Conservation (phyloP, 2,888 invertebrate genomes). For the Sarcophaga variegata region DNA sequence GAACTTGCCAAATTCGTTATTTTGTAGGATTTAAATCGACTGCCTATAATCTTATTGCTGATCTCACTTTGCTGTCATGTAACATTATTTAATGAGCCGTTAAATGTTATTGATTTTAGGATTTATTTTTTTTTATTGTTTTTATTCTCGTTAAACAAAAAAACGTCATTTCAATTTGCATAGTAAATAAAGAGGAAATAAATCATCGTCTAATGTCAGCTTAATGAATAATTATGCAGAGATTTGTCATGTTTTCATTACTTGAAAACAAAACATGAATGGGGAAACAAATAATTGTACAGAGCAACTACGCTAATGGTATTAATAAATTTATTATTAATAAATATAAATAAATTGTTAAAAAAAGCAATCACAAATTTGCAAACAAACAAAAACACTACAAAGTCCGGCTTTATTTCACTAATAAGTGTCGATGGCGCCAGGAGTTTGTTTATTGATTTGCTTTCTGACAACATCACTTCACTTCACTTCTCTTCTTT, state of each 20-base stretch:
- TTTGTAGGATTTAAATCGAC: too few species aligned
- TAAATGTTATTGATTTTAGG: slow-evolving; percentile 10
- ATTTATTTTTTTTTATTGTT: neutral
- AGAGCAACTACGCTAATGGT: neutral
- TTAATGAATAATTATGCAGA: slow-evolving; percentile 18
- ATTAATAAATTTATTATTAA: neutral
- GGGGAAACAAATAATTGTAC: neutral
- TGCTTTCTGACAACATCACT: neutral
- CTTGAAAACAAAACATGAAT: neutral
- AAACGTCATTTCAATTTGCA: neutral
- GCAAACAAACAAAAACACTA: neutral
- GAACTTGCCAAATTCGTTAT: too few species aligned
- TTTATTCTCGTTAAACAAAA: neutral
- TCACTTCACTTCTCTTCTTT: neutral
- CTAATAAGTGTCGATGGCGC: slow-evolving; percentile 33
- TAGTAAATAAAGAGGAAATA: neutral
- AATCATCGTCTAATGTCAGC: neutral
- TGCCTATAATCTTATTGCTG: too few species aligned
- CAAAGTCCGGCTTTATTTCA: slow-evolving; percentile 41
- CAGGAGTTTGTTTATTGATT: slow-evolving; percentile 42
- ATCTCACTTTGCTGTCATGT: neutral
- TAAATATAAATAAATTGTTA: slow-evolving; percentile 6
- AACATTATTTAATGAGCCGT: neutral
- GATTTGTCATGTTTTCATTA: slow-evolving; percentile 11
- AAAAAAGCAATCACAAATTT: slow-evolving; percentile 10